Evolutionary conservation across 2,113 vertebrate species (phyloP), one percentile per base, ranked within the genome.

Genomic region (Apodemus sylvaticus): DNA sequence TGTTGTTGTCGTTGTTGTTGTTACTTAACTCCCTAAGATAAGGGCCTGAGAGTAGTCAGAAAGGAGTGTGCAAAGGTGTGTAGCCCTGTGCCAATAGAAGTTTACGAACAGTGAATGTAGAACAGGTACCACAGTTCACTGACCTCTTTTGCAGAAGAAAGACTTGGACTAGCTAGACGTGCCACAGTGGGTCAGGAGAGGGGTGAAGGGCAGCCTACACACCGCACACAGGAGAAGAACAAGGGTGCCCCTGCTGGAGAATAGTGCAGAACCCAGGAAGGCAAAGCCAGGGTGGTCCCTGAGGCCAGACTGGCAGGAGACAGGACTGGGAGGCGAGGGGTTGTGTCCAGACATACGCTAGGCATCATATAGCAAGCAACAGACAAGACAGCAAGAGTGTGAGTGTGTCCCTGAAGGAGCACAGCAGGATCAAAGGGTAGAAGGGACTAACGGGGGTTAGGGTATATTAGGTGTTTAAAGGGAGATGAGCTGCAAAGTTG

Each of bases 41-140:
- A 4, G 36, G 39, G 34, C 53, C 60, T 3, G 36, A 51, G 76
- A 83, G 60, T 31, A 73, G 53, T 55, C 39, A 0, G 11, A 36
- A 79, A 8, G 62, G 5, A 55, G 7, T 76, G 51, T 71, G 24
- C 12, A 77, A 73, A 48, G 1, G 20, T 48, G 34, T 29, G 36
- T 88, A 83, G 83, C 68, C 22, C 39, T 3, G 12, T 83, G 51
- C 85, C 95, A 85, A 76, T 90, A 95, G 91, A 95, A 94, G 83
- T 92, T 96, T 78, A 86, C 87, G 91, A 86, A 39, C 34, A 45
- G 55, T 12, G 34, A 8, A 81, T 85, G 22, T 62, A 64, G 68
- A 48, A 55, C 20, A 0, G 7, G 12, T 14, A 60, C 55, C 20
- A 20, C 4, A n/a, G 86, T 68, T 93, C 45, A 53, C 58, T 36